phyloP scores from a whole-genome alignment of 1,140 invertebrate genomes.

The Euura lappo region DNA sequence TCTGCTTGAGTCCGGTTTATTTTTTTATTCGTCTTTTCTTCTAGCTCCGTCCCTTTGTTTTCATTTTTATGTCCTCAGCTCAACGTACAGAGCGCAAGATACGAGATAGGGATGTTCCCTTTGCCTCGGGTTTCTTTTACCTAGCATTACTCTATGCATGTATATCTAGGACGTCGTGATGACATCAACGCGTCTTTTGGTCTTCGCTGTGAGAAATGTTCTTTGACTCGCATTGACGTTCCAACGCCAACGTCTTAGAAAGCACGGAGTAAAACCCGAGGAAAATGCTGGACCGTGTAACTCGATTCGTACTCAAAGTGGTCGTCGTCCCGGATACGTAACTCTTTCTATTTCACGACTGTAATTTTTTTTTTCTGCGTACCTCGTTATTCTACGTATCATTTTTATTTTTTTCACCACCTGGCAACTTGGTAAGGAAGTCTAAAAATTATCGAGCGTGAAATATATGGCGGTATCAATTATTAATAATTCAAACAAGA shows the following conservation, averaged over 20 bases:
- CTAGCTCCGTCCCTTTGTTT: too few species aligned
- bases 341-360: not conserved
- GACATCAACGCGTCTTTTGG: not conserved
- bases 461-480: not conserved
- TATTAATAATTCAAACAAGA: not conserved
- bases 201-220: not conserved
- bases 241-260: not conserved
- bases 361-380: too few species aligned
- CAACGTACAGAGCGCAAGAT: too few species aligned
- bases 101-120: too few species aligned
- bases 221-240: not conserved
- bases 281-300: slow-evolving; percentile 34
- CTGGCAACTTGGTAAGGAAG: too few species aligned
- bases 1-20: too few species aligned
- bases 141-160: too few species aligned
- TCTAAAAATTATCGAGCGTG: not conserved
- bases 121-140: too few species aligned
- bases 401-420: too few species aligned
- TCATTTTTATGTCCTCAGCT: too few species aligned
- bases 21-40: too few species aligned
- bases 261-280: not conserved
- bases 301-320: slow-evolving; percentile 51
- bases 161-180: not conserved
- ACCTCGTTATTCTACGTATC: too few species aligned
- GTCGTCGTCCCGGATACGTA: slow-evolving; percentile 32